Percentiles rank a stretch among this genome's conserved stretches.
Conservation (phyloP, 2,888 invertebrate species). For the Parascotia fuliginaria region DNA sequence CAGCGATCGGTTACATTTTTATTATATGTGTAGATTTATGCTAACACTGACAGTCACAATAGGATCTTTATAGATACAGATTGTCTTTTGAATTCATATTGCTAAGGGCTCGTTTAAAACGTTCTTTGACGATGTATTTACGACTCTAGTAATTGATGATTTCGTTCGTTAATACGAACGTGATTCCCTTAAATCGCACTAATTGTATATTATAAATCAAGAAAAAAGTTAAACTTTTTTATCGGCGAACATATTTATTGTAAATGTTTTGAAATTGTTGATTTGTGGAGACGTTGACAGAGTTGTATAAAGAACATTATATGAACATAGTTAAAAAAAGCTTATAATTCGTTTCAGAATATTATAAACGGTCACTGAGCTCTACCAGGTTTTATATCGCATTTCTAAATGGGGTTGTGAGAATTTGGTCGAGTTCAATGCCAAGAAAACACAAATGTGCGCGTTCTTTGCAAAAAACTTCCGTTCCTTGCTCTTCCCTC, state of each 20-base stretch:
- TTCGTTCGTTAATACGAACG: conserved; percentile 62
- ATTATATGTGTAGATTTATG: too few species aligned
- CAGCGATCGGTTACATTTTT: too few species aligned
- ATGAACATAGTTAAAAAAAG: too few species aligned
- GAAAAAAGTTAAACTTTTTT: conserved; percentile 39
- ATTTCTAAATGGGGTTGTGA: too few species aligned
- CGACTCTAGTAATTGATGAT: conserved; percentile 59
- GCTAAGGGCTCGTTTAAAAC: conserved; percentile 14
- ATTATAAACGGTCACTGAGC: too few species aligned
- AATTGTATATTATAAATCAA: conserved; percentile 64
- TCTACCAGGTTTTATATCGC: too few species aligned
- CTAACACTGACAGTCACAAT: too few species aligned
- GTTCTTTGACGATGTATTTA: conserved; percentile 63
- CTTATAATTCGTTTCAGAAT: too few species aligned
- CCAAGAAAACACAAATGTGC: too few species aligned
- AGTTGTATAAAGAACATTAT: conserved; percentile 3
- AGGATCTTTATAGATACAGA: not conserved
- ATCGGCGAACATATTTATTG: conserved; percentile 43
- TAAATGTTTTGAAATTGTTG: conserved; percentile 44
- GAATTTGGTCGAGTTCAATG: too few species aligned
- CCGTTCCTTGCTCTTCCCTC: too few species aligned
- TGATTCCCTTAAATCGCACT: conserved; percentile 73
- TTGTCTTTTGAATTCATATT: not conserved
- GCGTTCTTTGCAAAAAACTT: too few species aligned
- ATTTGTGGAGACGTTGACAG: conserved; percentile 38